phyloP scores from a whole-genome alignment of 1,140 invertebrate genomes.

The Tetranychus urticae region DNA sequence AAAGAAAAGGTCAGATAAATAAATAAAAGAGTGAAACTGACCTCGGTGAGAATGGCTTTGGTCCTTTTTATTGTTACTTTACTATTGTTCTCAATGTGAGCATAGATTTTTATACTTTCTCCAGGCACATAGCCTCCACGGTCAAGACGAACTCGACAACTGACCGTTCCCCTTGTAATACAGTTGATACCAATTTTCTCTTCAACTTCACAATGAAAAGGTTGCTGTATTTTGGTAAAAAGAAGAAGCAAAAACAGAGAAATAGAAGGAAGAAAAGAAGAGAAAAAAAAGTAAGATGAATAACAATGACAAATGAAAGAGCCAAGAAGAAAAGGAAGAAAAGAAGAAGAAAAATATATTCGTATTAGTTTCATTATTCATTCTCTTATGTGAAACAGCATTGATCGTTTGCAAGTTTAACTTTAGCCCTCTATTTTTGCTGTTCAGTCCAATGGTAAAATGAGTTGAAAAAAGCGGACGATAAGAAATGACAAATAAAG shows the following conservation, averaged over 20 bases:
- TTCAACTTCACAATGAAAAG: slow-evolving; percentile 67
- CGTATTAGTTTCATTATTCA: too few species aligned
- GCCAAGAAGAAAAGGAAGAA: too few species aligned
- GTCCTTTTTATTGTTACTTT: slow-evolving; percentile 47
- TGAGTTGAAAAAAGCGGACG: too few species aligned
- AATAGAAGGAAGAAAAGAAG: background rate
- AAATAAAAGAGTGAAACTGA: slow-evolving; percentile 16
- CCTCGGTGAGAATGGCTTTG: slow-evolving; percentile 50
- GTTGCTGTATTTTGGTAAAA: slow-evolving; percentile 39
- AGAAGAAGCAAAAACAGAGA: background rate
- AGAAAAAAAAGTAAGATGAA: background rate
- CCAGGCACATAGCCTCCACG: slow-evolving; percentile 78
- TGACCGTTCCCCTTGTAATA: slow-evolving; percentile 50
- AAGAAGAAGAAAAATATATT: too few species aligned
- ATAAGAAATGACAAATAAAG: too few species aligned
- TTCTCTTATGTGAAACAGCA: too few species aligned
- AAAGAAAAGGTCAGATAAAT: background rate
- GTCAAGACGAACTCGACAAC: slow-evolving; percentile 59
- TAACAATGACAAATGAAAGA: background rate
- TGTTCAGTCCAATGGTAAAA: too few species aligned
- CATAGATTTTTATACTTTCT: slow-evolving; percentile 62
- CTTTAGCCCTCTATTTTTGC: too few species aligned
- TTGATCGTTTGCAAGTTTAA: too few species aligned
- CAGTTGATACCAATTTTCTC: slow-evolving; percentile 65
- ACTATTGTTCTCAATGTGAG: slow-evolving; percentile 59